phyloP scores from a whole-genome alignment of 2,888 invertebrate genomes.

The Tetrapedia diversipes region DNA sequence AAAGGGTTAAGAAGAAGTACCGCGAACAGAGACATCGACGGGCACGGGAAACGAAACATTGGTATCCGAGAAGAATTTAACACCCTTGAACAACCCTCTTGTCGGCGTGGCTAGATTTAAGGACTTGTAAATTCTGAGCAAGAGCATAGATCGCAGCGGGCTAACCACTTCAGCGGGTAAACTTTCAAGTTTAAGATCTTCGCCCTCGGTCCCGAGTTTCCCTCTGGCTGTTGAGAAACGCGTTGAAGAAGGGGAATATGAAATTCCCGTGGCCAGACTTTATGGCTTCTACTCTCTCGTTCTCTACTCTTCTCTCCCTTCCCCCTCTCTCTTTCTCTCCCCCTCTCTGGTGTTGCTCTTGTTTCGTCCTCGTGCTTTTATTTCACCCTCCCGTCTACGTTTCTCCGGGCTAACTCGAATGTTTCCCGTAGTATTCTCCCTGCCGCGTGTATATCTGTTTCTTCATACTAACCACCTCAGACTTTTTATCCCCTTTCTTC shows the following conservation, averaged over 20 bases:
- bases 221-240: slow-evolving; percentile 22
- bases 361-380: too few species aligned
- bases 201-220: slow-evolving; percentile 19
- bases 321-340: slow-evolving; percentile 5
- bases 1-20: not conserved
- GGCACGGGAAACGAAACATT: not conserved
- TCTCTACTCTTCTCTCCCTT: not conserved
- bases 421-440: slow-evolving; percentile 1
- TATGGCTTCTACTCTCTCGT: slow-evolving; percentile 48
- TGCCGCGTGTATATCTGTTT: slow-evolving; percentile 8
- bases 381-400: too few species aligned
- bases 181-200: slow-evolving; percentile 69
- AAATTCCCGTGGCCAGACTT: slow-evolving; percentile 64
- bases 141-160: slow-evolving; percentile 51
- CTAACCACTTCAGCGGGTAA: slow-evolving; percentile 66
- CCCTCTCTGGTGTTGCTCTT: slow-evolving; percentile 17
- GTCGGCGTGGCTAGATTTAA: slow-evolving; percentile 54
- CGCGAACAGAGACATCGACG: not conserved
- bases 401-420: not conserved
- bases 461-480: slow-evolving; percentile 2
- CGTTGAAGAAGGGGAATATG: slow-evolving; percentile 60
- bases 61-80: slow-evolving; percentile 40
- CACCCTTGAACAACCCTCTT: slow-evolving; percentile 45
- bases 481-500: not conserved
- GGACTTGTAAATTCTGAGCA: slow-evolving; percentile 62